These are phyloP conservation scores for Typhlomys cinereus DNA, from an alignment of 2,113 vertebrate species.

Conservation along the genomic window DNA sequence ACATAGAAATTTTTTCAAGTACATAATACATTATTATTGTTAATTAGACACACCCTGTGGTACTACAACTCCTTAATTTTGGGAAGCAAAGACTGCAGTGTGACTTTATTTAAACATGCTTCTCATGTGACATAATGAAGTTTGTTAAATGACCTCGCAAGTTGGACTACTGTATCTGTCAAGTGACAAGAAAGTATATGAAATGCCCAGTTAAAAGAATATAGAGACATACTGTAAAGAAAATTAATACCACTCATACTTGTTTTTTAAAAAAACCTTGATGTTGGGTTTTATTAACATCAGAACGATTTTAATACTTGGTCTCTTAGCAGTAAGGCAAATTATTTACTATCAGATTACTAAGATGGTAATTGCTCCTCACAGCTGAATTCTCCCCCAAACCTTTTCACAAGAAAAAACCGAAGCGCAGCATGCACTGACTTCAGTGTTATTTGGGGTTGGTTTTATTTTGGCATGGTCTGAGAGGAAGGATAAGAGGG, in stretches of 20 bases:
- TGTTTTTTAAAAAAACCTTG: not conserved
- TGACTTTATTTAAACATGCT: not conserved
- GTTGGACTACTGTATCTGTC: not conserved
- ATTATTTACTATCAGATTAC: constrained; percentile 33
- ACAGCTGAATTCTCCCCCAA: not conserved
- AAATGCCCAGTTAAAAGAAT: not conserved
- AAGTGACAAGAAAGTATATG: not conserved
- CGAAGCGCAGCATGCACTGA: not conserved
- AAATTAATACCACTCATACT: not conserved
- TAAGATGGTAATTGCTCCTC: constrained; percentile 1
- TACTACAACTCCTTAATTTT: not conserved
- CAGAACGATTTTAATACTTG: constrained; percentile 22
- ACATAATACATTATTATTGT: not conserved
- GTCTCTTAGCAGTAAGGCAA: constrained; percentile 24
- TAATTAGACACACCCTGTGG: not conserved
- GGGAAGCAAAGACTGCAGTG: not conserved
- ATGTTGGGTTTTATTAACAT: not conserved
- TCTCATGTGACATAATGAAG: not conserved
- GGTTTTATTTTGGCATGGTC: constrained; percentile 37
- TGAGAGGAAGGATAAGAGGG: not conserved
- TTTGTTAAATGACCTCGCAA: not conserved
- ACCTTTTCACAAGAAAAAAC: constrained; percentile 18
- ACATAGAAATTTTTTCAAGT: not conserved
- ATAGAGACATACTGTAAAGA: not conserved
- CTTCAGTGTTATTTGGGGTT: constrained; percentile 36